phyloP scores from a whole-genome alignment of 2,888 invertebrate genomes.

The Sisyra nigra region DNA sequence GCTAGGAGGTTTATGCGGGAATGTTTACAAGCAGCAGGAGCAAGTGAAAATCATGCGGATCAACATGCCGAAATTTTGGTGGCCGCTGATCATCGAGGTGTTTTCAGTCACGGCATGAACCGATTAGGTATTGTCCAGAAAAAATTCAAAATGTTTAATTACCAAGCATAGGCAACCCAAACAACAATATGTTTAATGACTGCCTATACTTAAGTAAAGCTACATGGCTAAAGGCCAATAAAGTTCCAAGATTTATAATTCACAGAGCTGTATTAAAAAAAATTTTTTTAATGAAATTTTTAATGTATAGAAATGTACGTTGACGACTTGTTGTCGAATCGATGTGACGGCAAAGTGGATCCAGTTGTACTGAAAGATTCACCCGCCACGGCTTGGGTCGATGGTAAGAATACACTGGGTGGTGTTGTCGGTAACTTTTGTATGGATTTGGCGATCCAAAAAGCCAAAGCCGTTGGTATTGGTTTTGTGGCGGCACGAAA shows the following conservation, averaged over 20 bases:
- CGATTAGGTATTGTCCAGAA: constrained; percentile 33
- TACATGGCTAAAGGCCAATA: too few species aligned
- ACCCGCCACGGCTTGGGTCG: constrained; percentile 37
- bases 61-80: constrained; percentile 51
- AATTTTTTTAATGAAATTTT: too few species aligned
- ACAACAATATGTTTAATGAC: too few species aligned
- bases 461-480: constrained; percentile 49
- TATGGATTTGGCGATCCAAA: constrained; percentile 49
- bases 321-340: constrained; percentile 35
- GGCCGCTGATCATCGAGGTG: constrained; percentile 53
- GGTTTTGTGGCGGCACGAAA: constrained; percentile 37
- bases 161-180: too few species aligned
- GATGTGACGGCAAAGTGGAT: constrained; percentile 31
- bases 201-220: too few species aligned
- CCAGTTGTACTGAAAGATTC: constrained; percentile 42
- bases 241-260: too few species aligned
- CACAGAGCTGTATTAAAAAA: too few species aligned
- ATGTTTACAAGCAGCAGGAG: constrained; percentile 48
- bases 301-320: constrained; percentile 41
- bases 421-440: constrained; percentile 45
- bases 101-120: constrained; percentile 61
- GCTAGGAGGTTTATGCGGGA: constrained; percentile 42
- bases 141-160: too few species aligned
- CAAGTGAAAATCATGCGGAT: constrained; percentile 39
- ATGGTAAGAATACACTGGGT: constrained; percentile 53